Conservation (phyloP, 1,140 invertebrate genomes). For the Nephila pilipes region DNA sequence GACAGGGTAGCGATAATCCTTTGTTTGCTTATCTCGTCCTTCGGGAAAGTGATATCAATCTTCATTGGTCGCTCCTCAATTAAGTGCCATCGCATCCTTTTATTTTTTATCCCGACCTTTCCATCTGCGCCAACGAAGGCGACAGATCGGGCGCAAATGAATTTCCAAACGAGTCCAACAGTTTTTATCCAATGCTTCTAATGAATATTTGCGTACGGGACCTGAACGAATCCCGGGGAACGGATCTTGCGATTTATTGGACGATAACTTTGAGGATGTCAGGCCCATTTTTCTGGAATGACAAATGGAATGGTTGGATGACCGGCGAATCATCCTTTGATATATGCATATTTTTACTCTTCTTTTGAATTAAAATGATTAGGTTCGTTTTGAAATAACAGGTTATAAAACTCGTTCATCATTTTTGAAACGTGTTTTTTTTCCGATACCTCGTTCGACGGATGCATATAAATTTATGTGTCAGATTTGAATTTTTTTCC, state of each 20-base stretch:
- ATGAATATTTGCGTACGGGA: conserved; percentile 19
- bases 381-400: conserved; percentile 8
- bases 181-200: neutral
- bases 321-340: neutral
- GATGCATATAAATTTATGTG: neutral
- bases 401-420: conserved; percentile 7
- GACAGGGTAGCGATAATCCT: conserved; percentile 46
- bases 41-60: conserved; percentile 37
- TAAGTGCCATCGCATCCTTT: conserved; percentile 26
- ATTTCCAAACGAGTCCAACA: conserved; percentile 14
- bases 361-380: conserved; percentile 33
- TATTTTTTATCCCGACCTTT: neutral
- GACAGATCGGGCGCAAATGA: conserved; percentile 35
- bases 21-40: conserved; percentile 63
- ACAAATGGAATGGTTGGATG: conserved; percentile 24
- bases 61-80: conserved; percentile 63
- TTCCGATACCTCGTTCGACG: neutral
- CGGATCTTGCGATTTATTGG: conserved; percentile 30
- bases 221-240: conserved; percentile 19
- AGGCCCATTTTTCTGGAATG: conserved; percentile 27
- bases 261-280: neutral
- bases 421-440: neutral
- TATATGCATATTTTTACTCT: neutral
- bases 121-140: conserved; percentile 20
- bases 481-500: neutral